These are phyloP conservation scores for Cephus sareptanus DNA, from an alignment of 2,888 invertebrate genomes.

Conservation along the genomic window DNA sequence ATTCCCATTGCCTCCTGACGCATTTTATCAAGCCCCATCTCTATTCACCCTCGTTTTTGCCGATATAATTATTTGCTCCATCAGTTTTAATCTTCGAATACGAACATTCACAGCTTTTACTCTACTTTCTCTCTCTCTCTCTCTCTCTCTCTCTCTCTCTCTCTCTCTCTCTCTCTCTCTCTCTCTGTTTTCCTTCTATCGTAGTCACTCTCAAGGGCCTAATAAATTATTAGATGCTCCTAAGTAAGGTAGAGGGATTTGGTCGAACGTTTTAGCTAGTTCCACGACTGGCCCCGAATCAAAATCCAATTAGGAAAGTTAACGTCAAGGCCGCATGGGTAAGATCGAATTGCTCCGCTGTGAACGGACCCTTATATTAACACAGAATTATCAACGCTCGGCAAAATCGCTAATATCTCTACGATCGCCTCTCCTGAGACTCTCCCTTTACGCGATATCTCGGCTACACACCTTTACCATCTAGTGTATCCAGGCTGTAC, in stretches of 20 bases:
- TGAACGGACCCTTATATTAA: constrained; percentile 1
- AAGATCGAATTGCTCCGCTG: background rate
- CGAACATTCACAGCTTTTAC: background rate
- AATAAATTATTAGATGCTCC: constrained; percentile 15
- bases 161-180: background rate
- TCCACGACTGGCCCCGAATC: constrained; percentile 15
- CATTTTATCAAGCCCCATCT: background rate
- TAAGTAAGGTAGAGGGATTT: constrained; percentile 15
- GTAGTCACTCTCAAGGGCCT: constrained; percentile 6
- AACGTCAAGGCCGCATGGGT: constrained; percentile 20
- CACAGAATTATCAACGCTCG: constrained; percentile 10
- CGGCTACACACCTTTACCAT: background rate
- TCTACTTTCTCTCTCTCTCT: background rate
- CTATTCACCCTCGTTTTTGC: background rate
- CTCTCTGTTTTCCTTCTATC: background rate
- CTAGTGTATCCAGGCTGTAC: background rate
- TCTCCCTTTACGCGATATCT: background rate
- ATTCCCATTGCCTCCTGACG: background rate
- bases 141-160: no score
- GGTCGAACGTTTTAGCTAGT: constrained; percentile 14
- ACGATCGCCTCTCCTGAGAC: background rate
- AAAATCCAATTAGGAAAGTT: constrained; percentile 37
- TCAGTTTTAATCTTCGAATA: background rate
- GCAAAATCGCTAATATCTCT: constrained; percentile 14
- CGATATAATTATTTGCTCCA: background rate